phyloP scores from a whole-genome alignment of 1,140 invertebrate species.

The Brachionus rubens region DNA sequence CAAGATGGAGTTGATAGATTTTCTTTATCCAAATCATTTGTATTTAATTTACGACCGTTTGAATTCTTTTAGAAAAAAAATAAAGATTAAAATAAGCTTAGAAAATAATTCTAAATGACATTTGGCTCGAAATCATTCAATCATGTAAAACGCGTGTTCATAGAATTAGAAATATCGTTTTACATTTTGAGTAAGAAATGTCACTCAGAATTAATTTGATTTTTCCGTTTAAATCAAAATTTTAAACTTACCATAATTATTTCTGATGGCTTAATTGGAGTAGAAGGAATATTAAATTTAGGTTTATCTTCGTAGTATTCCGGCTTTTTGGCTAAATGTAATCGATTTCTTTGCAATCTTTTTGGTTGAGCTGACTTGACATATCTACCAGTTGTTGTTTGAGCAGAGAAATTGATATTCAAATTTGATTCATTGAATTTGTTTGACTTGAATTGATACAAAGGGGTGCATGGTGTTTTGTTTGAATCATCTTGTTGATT shows the following conservation, averaged over 20 bases:
- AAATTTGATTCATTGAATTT: neutral
- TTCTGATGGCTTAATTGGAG: slow-evolving; percentile 2
- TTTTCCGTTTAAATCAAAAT: too few relatives aligned
- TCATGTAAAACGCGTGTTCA: too few relatives aligned
- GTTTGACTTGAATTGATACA: slow-evolving; percentile 17
- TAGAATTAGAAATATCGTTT: too few relatives aligned
- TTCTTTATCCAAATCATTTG: neutral
- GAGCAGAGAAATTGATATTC: neutral
- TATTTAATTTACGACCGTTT: slow-evolving; percentile 39
- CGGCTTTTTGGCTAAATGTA: neutral
- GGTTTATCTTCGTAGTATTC: neutral
- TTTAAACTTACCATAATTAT: neutral
- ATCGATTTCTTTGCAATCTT: slow-evolving; percentile 42
- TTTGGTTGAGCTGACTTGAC: slow-evolving; percentile 34
- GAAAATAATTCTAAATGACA: neutral
- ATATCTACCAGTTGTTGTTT: slow-evolving; percentile 3
- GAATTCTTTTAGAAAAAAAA: slow-evolving; percentile 1
- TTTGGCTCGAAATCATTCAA: neutral
- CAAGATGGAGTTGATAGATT: neutral
- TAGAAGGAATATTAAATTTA: neutral
- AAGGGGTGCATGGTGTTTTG: neutral
- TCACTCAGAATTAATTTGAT: too few relatives aligned
- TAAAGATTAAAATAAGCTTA: neutral
- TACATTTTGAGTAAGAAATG: too few relatives aligned
- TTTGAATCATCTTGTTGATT: neutral